Evolutionary conservation across 2,113 vertebrate genomes (phyloP).

Genomic region (Chloropsis cyanopogon): DNA sequence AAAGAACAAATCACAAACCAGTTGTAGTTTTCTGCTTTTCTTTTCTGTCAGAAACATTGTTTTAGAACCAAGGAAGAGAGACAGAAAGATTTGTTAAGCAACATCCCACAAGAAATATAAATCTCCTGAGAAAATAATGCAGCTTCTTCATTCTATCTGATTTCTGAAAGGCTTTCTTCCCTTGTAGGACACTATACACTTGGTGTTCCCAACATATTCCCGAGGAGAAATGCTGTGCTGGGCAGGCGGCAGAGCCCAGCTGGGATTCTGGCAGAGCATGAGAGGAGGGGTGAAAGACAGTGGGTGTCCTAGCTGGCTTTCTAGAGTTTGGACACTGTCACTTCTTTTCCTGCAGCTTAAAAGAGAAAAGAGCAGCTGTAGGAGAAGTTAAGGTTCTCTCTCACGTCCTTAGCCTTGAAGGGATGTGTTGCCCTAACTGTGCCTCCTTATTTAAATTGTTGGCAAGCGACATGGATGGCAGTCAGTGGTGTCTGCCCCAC

Average conservation of each 20-base stretch:
- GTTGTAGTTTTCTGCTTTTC: neutral
- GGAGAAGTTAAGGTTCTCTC: neutral
- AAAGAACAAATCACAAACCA: constrained; percentile 32
- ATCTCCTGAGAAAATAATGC: constrained; percentile 52
- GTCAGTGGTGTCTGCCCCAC: accelerated
- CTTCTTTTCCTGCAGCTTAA: neutral
- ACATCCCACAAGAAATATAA: constrained; percentile 22
- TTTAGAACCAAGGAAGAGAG: neutral
- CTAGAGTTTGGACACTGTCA: neutral
- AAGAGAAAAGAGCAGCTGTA: neutral
- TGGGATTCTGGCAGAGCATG: neutral
- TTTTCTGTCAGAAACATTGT: constrained; percentile 40
- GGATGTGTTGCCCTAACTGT: neutral
- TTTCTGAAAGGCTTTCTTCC: constrained; percentile 6
- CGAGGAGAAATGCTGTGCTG: neutral
- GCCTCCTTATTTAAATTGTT: neutral
- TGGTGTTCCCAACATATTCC: neutral
- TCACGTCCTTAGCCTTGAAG: neutral
- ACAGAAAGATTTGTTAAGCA: constrained; percentile 40
- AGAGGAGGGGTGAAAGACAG: neutral
- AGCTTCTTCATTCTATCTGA: neutral
- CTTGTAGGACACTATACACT: neutral
- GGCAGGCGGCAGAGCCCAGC: neutral
- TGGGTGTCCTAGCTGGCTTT: neutral
- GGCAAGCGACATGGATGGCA: accelerated